Conservation (phyloP, 2,888 invertebrate genomes). For the Andrena haemorrhoa region DNA sequence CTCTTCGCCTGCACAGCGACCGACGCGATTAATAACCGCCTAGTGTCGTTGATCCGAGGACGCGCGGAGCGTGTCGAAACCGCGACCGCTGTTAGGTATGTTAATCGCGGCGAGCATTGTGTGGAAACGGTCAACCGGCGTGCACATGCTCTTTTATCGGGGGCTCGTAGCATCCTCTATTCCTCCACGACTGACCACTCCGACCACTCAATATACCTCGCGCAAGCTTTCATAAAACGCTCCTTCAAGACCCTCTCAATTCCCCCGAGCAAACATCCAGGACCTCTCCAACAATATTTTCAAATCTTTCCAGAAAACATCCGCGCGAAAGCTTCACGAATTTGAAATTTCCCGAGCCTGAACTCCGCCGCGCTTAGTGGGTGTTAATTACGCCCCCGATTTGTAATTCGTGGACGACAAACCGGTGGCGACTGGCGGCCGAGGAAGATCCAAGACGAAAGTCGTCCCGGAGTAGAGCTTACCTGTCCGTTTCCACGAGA, state of each 20-base stretch:
- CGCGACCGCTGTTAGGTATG: slow-evolving; percentile 46
- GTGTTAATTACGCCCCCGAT: background rate
- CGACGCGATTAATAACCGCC: slow-evolving; percentile 52
- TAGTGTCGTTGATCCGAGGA: slow-evolving; percentile 47
- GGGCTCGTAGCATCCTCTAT: background rate
- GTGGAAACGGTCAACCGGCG: slow-evolving; percentile 23
- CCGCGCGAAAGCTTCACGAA: background rate
- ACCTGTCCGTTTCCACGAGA: slow-evolving; percentile 64
- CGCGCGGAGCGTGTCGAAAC: slow-evolving; percentile 37
- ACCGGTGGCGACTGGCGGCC: background rate
- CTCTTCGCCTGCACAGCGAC: background rate
- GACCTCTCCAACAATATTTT: background rate
- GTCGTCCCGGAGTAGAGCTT: slow-evolving; percentile 42
- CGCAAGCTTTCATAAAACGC: too few relatives aligned
- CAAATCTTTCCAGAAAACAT: background rate
- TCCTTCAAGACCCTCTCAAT: too few relatives aligned
- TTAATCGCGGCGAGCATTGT: slow-evolving; percentile 51
- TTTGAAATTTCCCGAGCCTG: background rate
- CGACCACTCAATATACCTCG: background rate
- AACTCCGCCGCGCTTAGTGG: background rate
- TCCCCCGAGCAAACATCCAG: background rate
- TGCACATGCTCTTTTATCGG: background rate
- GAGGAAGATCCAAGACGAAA: slow-evolving; percentile 11
- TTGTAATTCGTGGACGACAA: background rate
- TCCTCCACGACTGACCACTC: background rate